These are phyloP conservation scores for Apantesis nais DNA, from an alignment of 2,888 invertebrate genomes.

Conservation along the genomic window DNA sequence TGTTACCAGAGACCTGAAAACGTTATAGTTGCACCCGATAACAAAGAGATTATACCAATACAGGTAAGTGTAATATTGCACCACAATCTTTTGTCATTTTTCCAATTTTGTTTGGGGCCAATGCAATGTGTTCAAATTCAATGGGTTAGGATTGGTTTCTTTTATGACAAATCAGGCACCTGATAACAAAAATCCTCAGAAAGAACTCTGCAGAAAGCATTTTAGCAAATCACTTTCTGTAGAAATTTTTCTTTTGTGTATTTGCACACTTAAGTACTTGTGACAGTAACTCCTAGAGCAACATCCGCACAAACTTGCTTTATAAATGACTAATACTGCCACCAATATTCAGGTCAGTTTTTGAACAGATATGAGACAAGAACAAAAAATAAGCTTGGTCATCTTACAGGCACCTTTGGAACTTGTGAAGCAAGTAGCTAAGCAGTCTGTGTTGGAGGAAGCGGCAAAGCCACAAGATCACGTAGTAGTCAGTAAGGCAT, in stretches of 20 bases:
- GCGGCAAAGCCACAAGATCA: conserved; percentile 41
- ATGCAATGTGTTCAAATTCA: too few relatives aligned
- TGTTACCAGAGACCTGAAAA: conserved; percentile 9
- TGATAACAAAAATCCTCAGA: background rate
- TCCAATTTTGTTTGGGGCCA: background rate
- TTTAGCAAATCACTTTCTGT: too few relatives aligned
- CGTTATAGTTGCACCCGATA: conserved; percentile 6
- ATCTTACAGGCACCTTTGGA: conserved; percentile 65
- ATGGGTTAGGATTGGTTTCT: background rate
- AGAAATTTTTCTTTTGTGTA: too few relatives aligned
- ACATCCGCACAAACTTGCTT: background rate
- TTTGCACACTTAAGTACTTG: background rate
- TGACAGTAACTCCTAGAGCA: background rate
- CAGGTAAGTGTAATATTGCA: conserved; percentile 32
- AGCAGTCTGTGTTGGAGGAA: conserved; percentile 56
- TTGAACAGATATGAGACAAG: background rate
- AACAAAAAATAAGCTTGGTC: background rate
- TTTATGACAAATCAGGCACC: background rate
- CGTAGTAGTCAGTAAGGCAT: conserved; percentile 37
- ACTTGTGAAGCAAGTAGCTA: conserved; percentile 62
- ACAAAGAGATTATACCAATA: conserved; percentile 35
- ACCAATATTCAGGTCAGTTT: background rate
- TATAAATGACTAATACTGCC: too few relatives aligned
- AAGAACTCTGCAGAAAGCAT: background rate
- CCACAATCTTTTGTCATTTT: background rate